phyloP scores from a whole-genome alignment of 2,888 invertebrate genomes.

The Drosophila tanythrix region DNA sequence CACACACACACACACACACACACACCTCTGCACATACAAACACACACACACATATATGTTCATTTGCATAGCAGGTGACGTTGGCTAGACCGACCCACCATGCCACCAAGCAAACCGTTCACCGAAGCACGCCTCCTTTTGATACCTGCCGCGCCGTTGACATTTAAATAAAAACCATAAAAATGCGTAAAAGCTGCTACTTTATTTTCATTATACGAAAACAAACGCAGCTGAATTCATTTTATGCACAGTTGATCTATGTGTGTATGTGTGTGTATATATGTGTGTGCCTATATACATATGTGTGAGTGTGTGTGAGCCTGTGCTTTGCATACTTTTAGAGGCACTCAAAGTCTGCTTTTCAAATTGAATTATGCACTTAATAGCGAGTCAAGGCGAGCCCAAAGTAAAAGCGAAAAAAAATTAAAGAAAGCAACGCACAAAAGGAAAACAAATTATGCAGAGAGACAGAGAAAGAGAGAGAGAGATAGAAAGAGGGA shows the following conservation, averaged over 20 bases:
- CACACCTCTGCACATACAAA: neutral
- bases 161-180: conserved; percentile 73
- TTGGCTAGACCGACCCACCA: conserved; percentile 15
- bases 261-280: conserved; percentile 15
- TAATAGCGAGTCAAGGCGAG: conserved; percentile 44
- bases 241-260: conserved; percentile 60
- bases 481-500: neutral
- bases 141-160: conserved; percentile 45
- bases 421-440: neutral
- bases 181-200: conserved; percentile 78
- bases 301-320: conserved; percentile 5
- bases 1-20: neutral
- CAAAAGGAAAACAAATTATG: neutral
- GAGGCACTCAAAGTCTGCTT: conserved; percentile 61
- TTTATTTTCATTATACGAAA: conserved; percentile 72
- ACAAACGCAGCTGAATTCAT: conserved; percentile 30
- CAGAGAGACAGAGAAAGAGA: neutral
- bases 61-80: conserved; percentile 69
- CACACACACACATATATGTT: conserved; percentile 24
- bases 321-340: conserved; percentile 73
- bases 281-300: conserved; percentile 4
- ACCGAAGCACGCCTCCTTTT: neutral
- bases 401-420: neutral
- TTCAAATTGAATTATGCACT: conserved; percentile 78
- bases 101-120: neutral